Base-by-base conservation (phyloP, 1,140 invertebrate genomes). In the Cardiocondyla obscurior region DNA sequence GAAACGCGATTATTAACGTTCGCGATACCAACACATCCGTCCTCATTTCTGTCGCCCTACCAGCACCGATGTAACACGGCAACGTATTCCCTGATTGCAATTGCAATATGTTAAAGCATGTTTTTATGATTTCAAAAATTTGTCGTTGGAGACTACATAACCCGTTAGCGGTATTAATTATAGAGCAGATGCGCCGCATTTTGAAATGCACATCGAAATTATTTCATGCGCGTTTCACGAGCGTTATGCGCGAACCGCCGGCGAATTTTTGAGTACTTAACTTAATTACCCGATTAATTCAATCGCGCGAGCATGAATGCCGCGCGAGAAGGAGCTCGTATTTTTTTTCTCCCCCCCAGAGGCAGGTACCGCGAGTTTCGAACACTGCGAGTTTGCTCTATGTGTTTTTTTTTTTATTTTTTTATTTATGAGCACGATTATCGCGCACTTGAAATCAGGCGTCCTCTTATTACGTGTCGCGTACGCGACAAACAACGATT, bases 51-150 rank as follows among this genome's bases (percentile, higher is more conserved):
- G 25, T n/a, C 58, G 16, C 62, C 33, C 46, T 42, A 10, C 22
- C 74, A 53, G 39, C 67, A 55, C 19, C 36, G 46, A 14, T 25
- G 30, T 33, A 19, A 8, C 46, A 25, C 33, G 30, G 46, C 67
- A 19, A 12, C 46, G 62, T 79, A 79, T 79, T 79, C 74, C 74
- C 74, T 62, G 62, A 79, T 79, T 79, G 74, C 74, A 79, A 79
- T 79, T 79, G 74, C 74, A 79, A 79, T 79, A 79, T 74, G 81
- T 74, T 82, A 82, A 82, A 82, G 81, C 70, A 58, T 74, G 81
- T 76, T 74, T 74, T 82, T 82, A 82, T 82, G 81, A 74, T 74
- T 82, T 49, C 81, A 74, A 82, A 82, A 82, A 74, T 82, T 74
- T 62, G 81, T 82, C 81, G 55, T 74, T 82, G 81, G 70, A 76